Conservation (phyloP, 2,888 invertebrate species). For the Sinelater perroti region DNA sequence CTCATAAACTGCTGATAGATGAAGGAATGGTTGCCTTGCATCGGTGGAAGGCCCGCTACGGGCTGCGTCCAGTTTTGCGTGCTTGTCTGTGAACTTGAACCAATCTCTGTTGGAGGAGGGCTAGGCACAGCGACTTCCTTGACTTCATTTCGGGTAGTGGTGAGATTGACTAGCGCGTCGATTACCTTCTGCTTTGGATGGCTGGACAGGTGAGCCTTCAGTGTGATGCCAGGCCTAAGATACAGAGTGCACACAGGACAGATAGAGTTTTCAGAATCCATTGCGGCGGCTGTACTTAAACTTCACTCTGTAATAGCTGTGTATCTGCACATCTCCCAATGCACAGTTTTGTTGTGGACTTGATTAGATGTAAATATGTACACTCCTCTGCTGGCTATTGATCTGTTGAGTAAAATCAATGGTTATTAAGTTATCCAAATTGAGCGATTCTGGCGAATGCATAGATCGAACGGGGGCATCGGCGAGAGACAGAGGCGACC, state of each 20-base stretch:
- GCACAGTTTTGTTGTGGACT: constrained; percentile 4
- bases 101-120: constrained; percentile 1
- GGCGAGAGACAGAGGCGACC: too few relatives aligned
- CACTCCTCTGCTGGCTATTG: constrained; percentile 43
- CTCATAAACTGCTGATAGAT: constrained; percentile 68
- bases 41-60: constrained; percentile 16
- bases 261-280: constrained; percentile 59
- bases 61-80: constrained; percentile 22
- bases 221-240: constrained; percentile 82
- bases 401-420: constrained; percentile 45
- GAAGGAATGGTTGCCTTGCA: constrained; percentile 54
- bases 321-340: constrained; percentile 10
- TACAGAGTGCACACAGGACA: constrained; percentile 89
- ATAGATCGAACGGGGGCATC: too few relatives aligned
- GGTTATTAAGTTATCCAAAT: constrained; percentile 33
- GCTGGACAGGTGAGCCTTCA: constrained; percentile 83
- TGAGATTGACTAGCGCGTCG: constrained; percentile 69
- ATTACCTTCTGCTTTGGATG: constrained; percentile 91
- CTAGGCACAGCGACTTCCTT: constrained; percentile 38
- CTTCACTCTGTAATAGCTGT: not conserved
- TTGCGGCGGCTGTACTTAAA: constrained; percentile 26
- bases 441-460: not conserved
- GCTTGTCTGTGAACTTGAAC: constrained; percentile 3
- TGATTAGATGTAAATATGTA: constrained; percentile 37
- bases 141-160: constrained; percentile 41